Evolutionary conservation across 2,888 invertebrate genomes (phyloP).

Genomic region (Drosophila lutescens): DNA sequence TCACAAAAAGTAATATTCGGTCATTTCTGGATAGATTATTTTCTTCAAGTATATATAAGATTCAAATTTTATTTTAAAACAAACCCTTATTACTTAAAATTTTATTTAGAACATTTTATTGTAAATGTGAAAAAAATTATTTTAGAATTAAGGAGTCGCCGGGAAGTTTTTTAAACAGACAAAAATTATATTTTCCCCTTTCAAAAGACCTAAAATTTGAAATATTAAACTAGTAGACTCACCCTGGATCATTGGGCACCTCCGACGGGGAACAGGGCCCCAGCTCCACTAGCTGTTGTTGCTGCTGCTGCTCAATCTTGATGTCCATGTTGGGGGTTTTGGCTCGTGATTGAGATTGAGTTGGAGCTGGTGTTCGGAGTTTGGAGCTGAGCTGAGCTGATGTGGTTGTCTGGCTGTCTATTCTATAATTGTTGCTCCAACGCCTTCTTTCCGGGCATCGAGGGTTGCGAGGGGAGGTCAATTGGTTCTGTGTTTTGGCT

Average conservation of each 20-base stretch:
- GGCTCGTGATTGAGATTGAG: conserved; percentile 23
- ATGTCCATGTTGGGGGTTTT: conserved; percentile 76
- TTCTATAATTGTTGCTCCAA: conserved; percentile 49
- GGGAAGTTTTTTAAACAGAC: neutral
- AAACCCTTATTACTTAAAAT: too few species aligned
- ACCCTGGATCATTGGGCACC: conserved; percentile 98
- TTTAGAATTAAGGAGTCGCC: too few species aligned
- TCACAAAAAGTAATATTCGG: too few species aligned
- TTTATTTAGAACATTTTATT: too few species aligned
- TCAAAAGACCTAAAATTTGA: neutral
- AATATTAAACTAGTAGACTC: conserved; percentile 81
- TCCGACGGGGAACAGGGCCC: conserved; percentile 93
- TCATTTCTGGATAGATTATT: too few species aligned
- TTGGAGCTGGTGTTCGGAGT: conserved; percentile 7
- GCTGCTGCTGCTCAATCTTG: conserved; percentile 85
- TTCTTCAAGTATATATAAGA: too few species aligned
- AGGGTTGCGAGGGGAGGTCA: conserved; percentile 19
- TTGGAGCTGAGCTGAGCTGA: conserved; percentile 8
- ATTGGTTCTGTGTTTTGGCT: conserved; percentile 11
- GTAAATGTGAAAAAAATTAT: too few species aligned
- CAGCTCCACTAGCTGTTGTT: conserved; percentile 86
- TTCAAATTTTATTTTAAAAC: too few species aligned
- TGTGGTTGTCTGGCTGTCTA: conserved; percentile 35
- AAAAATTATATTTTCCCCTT: neutral
- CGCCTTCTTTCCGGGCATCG: conserved; percentile 53